phyloP scores from a whole-genome alignment of 2,797 vertebrate genomes.

The Eospalax fontanierii region DNA sequence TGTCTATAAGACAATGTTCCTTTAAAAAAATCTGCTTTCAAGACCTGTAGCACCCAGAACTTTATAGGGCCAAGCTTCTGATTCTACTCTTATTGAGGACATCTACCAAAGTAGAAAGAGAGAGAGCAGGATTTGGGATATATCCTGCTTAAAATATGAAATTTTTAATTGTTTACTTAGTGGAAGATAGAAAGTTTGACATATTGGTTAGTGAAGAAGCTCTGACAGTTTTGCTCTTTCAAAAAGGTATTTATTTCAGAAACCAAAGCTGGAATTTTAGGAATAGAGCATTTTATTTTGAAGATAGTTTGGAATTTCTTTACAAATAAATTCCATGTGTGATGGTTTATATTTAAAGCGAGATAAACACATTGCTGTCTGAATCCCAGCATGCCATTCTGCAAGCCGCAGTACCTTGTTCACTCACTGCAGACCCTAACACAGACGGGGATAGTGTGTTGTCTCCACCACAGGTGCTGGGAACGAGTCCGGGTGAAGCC shows the following conservation, averaged over 20 bases:
- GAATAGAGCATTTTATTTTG: constrained; percentile 30
- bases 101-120: not conserved
- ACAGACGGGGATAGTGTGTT: too few relatives aligned
- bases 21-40: constrained; percentile 30
- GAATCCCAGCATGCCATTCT: not conserved
- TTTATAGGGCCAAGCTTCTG: not conserved
- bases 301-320: not conserved
- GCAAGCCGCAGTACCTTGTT: too few relatives aligned
- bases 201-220: constrained; percentile 73
- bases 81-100: not conserved
- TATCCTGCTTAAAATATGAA: not conserved
- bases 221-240: constrained; percentile 78
- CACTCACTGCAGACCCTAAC: not conserved
- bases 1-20: not conserved
- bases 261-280: not conserved
- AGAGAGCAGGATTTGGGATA: not conserved
- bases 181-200: constrained; percentile 66
- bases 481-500: not conserved
- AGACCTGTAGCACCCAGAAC: not conserved
- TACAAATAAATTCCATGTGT: not conserved
- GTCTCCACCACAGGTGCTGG: not conserved
- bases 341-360: not conserved
- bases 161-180: not conserved
- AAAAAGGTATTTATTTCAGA: constrained; percentile 74
- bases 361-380: not conserved